Evolutionary conservation across 2,888 invertebrate species (phyloP).

Genomic region (Metacarcinus magister): DNA sequence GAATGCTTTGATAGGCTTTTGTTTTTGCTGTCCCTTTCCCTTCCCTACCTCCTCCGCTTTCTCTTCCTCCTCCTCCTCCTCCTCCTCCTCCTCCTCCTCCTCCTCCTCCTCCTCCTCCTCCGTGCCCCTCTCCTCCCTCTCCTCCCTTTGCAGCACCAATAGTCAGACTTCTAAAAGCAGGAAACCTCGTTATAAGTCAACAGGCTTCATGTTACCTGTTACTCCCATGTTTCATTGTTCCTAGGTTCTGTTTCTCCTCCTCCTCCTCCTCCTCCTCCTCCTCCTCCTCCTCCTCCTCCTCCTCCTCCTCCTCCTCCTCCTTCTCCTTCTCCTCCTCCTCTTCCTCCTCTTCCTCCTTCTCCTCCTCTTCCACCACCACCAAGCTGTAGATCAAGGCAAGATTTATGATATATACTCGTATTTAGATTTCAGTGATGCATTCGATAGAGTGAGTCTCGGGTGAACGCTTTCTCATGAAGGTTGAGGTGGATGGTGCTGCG

Average conservation of each 20-base stretch:
- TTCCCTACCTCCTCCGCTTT: background rate
- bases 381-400: background rate
- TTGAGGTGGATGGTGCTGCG: background rate
- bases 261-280: no score
- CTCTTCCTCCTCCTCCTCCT: background rate
- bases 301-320: no score
- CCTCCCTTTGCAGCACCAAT: background rate
- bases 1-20: slow-evolving; percentile 26
- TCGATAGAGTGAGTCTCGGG: background rate
- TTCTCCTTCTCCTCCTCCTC: no score
- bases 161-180: background rate
- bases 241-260: background rate
- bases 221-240: background rate
- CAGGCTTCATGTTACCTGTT: background rate
- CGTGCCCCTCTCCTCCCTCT: background rate
- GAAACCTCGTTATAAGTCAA: background rate
- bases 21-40: background rate
- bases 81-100: background rate
- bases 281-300: no score
- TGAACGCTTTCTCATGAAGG: background rate
- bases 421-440: background rate
- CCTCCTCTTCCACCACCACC: background rate
- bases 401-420: background rate
- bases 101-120: background rate
- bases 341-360: background rate